A percentile compares a stretch with the other conserved stretches of the same genome.
Conservation (phyloP, 2,797 vertebrate species). For the Sitta carolinensis region DNA sequence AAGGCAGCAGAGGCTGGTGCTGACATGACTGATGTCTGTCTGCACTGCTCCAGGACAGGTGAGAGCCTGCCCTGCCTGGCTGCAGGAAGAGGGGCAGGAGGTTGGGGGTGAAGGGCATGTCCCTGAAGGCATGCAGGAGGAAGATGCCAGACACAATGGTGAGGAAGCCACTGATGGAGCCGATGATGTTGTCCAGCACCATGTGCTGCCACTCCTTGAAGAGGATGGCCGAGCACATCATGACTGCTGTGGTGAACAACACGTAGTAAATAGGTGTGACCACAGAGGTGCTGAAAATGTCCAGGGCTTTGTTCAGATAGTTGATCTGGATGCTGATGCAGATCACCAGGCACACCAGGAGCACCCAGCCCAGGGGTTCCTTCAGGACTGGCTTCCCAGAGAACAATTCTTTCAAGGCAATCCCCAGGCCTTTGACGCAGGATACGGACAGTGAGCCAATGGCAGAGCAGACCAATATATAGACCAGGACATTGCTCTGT, state of each 20-base stretch:
- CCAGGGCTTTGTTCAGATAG: constrained; percentile 88
- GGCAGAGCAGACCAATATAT: constrained; percentile 86
- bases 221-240: constrained; percentile 85
- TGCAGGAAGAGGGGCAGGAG: constrained; percentile 79
- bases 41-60: background rate
- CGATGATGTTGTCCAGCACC: constrained; percentile 74
- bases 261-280: constrained; percentile 87
- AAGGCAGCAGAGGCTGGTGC: constrained; percentile 55
- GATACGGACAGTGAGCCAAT: constrained; percentile 86
- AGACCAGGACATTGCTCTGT: constrained; percentile 86
- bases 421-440: constrained; percentile 86
- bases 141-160: constrained; percentile 85
- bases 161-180: constrained; percentile 87
- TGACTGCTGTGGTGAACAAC: constrained; percentile 86
- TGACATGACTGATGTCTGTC: background rate
- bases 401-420: constrained; percentile 84
- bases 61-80: background rate
- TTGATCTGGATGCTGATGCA: constrained; percentile 86
- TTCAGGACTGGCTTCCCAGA: constrained; percentile 80
- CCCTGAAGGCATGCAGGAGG: constrained; percentile 84
- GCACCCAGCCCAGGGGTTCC: constrained; percentile 82
- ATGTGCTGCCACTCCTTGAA: constrained; percentile 88
- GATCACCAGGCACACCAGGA: constrained; percentile 80
- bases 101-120: constrained; percentile 76
- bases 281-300: constrained; percentile 84